Conservation (phyloP, 2,888 invertebrate genomes). For the Pachydiplax longipennis region DNA sequence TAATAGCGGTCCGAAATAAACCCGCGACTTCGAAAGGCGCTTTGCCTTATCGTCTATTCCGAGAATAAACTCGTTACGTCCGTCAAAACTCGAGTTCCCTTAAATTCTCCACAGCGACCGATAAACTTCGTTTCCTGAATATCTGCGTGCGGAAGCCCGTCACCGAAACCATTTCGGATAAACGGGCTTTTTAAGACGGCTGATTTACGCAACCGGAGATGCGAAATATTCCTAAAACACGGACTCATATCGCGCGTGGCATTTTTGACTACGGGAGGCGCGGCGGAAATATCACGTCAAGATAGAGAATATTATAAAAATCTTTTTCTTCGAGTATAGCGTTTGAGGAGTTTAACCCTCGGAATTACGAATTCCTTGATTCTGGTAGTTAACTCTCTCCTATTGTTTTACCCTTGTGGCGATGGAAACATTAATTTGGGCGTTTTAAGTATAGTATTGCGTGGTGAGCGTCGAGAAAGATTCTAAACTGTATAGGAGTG, state of each 20-base stretch:
- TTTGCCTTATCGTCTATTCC: constrained; percentile 8
- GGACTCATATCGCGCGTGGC: not conserved
- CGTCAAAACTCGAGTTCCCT: constrained; percentile 24
- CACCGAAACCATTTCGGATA: not conserved
- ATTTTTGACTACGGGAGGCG: not conserved
- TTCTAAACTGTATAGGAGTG: too few species aligned
- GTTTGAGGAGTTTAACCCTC: too few species aligned
- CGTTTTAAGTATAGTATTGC: too few species aligned
- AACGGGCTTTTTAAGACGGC: not conserved
- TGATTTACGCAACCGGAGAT: not conserved
- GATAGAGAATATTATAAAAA: too few species aligned
- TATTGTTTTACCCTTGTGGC: too few species aligned
- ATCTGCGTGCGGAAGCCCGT: not conserved
- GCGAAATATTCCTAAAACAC: not conserved
- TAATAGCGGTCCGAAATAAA: not conserved
- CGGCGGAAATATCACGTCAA: not conserved
- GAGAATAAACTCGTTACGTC: not conserved
- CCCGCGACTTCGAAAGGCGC: not conserved
- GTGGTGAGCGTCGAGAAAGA: too few species aligned
- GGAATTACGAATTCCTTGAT: too few species aligned
- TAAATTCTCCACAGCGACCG: not conserved
- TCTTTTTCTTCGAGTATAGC: too few species aligned
- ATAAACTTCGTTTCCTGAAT: not conserved
- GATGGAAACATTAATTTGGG: too few species aligned
- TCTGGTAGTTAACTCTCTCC: too few species aligned